phyloP scores from a whole-genome alignment of 2,797 vertebrate genomes.

The Masticophis lateralis region DNA sequence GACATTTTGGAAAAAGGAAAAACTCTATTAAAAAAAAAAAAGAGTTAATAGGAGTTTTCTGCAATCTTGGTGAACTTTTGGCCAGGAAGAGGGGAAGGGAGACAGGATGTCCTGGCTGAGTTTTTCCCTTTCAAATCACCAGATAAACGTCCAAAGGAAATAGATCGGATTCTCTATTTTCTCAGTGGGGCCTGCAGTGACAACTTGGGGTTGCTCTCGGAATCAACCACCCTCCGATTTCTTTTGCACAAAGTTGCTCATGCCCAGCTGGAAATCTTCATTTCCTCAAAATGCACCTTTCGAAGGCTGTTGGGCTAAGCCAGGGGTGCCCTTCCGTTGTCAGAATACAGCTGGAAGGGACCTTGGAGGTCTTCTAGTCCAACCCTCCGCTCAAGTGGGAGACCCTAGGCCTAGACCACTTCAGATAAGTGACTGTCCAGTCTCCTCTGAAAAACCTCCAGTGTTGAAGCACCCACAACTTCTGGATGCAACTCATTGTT shows the following conservation, averaged over 20 bases:
- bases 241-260: background rate
- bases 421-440: background rate
- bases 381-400: too few relatives aligned
- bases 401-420: background rate
- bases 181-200: constrained; percentile 84
- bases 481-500: too few relatives aligned
- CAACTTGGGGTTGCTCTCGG: background rate
- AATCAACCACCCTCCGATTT: background rate
- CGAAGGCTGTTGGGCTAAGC: background rate
- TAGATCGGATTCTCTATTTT: constrained; percentile 88
- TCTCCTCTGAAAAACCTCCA: background rate
- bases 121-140: constrained; percentile 81
- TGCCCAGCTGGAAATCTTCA: background rate
- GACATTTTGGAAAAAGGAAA: too few relatives aligned
- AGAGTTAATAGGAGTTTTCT: background rate
- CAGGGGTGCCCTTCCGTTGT: background rate
- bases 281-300: background rate
- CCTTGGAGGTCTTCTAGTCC: background rate
- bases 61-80: background rate
- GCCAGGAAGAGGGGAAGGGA: background rate
- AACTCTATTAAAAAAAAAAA: background rate
- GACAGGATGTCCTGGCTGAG: background rate
- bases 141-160: constrained; percentile 96
- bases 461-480: too few relatives aligned
- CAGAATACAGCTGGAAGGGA: background rate